These are phyloP conservation scores for Berghia stephanieae DNA, from an alignment of 1,140 invertebrate species.

Conservation along the genomic window DNA sequence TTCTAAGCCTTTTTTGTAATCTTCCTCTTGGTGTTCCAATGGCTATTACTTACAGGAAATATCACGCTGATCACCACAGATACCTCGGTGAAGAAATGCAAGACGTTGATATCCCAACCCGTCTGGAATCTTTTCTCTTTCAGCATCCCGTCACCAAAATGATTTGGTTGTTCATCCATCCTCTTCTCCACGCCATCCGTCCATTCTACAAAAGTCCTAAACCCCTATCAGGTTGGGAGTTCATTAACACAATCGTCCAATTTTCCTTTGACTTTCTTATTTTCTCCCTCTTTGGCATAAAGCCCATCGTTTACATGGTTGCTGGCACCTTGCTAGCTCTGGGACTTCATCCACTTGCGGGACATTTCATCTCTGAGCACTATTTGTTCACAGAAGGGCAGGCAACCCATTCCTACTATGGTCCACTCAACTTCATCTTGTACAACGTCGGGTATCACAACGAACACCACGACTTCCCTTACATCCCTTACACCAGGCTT, in stretches of 20 bases:
- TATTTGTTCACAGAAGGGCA: conserved; percentile 97
- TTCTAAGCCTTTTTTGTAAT: conserved; percentile 64
- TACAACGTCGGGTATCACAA: conserved; percentile 91
- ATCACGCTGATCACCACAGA: conserved; percentile 65
- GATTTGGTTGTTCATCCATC: conserved; percentile 61
- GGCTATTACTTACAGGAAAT: conserved; percentile 66
- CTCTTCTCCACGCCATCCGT: conserved; percentile 56
- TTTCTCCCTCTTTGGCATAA: conserved; percentile 82
- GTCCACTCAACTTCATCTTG: conserved; percentile 92
- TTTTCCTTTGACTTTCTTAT: conserved; percentile 83
- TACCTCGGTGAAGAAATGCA: conserved; percentile 61
- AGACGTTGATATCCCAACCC: conserved; percentile 64
- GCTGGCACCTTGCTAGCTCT: conserved; percentile 89
- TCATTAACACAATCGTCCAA: conserved; percentile 86
- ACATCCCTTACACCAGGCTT: conserved; percentile 60
- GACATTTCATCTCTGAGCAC: conserved; percentile 98
- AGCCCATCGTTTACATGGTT: conserved; percentile 83
- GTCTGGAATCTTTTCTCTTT: conserved; percentile 59
- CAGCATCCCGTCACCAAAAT: conserved; percentile 61
- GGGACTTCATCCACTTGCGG: conserved; percentile 96
- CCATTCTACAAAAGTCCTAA: conserved; percentile 76
- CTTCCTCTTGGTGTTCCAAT: conserved; percentile 64
- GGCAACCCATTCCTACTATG: conserved; percentile 99
- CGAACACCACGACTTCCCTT: conserved; percentile 68
- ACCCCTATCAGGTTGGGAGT: conserved; percentile 80